Evolutionary conservation across 1,140 invertebrate species (phyloP), one percentile per base, ranked within the genome.

Genomic region (Meloidogyne floridensis): DNA sequence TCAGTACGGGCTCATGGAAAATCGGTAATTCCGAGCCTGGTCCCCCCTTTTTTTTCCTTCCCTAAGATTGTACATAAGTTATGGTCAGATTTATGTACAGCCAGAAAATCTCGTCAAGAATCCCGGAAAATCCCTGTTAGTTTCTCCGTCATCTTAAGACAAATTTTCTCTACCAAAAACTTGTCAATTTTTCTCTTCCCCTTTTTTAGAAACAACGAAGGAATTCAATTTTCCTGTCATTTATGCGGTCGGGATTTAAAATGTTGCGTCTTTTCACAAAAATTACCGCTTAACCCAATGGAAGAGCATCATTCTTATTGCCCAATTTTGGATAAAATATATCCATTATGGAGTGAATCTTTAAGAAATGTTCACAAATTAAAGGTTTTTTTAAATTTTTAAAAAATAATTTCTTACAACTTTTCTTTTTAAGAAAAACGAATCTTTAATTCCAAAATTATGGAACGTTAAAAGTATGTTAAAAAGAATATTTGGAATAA

Each of bases 291-390:
- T 18, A 72, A 80, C 74, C 80, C 74, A 69, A 72, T 54, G 10
- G 80, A 81, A 72, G 72, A 81, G 54, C 80, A 81, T 80, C 80
- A 81, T 18, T 81, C 59, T 51, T 81, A 75, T 20, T 81, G 70
- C 42, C 72, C 72, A 18, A 53, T 75, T 51, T n/a, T 73, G 15
- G 13, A 43, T 59, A 51, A 47, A n/a, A 11, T n/a, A n/a, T 47
- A 32, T 65, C 80, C 80, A 9, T 18, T 81, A 5, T 81, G 80
- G 80, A 18, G 77, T n/a, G 77, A 79, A 18, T 79, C 53, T 43
- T 20, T 79, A 10, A n/a, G 53, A 69, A 79, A 53, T 79, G 77
- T 79, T 43, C 77, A 79, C 32, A 54, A 71, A 43, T 72, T 79
- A 13, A 79, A 79, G 65, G 77, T 72, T 32, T 59, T 11, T 8